Evolutionary conservation across 2,113 vertebrate genomes (phyloP).

Genomic region (Zeus faber): DNA sequence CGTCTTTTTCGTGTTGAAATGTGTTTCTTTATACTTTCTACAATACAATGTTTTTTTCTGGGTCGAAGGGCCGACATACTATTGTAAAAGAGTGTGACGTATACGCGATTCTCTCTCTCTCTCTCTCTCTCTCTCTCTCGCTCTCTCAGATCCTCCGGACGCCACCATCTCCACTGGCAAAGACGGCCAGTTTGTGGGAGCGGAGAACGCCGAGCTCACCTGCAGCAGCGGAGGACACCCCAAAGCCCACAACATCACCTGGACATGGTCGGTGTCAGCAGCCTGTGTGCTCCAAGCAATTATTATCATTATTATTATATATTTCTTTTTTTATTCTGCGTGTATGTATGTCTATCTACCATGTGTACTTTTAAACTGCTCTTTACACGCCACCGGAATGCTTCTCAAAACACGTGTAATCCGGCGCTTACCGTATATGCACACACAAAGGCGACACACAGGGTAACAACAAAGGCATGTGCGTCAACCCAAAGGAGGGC

Average conservation of each 20-base stretch:
- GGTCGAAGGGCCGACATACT: no score
- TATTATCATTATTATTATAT: background rate
- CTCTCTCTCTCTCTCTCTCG: no score
- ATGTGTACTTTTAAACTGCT: slow-evolving; percentile 18
- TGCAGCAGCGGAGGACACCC: slow-evolving; percentile 81
- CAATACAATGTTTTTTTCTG: no score
- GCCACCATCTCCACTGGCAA: slow-evolving; percentile 69
- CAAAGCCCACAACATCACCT: slow-evolving; percentile 73
- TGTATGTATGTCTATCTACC: slow-evolving; percentile 4
- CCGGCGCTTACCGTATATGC: background rate
- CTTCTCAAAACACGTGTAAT: slow-evolving; percentile 24
- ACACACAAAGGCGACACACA: slow-evolving; percentile 18
- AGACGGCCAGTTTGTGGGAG: slow-evolving; percentile 70
- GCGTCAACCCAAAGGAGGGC: slow-evolving; percentile 15
- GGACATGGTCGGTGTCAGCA: slow-evolving; percentile 75
- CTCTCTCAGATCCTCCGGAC: slow-evolving; percentile 82
- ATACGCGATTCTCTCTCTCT: no score
- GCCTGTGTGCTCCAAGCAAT: background rate
- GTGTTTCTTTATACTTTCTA: no score
- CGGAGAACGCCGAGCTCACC: slow-evolving; percentile 70
- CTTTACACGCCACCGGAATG: slow-evolving; percentile 34
- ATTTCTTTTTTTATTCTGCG: background rate
- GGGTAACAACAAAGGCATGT: slow-evolving; percentile 30
- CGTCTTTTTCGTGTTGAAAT: no score
- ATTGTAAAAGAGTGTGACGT: no score